Evolutionary conservation across 2,113 vertebrate species (phyloP), one percentile per base, ranked within the genome.

Genomic region (Osmerus mordax): DNA sequence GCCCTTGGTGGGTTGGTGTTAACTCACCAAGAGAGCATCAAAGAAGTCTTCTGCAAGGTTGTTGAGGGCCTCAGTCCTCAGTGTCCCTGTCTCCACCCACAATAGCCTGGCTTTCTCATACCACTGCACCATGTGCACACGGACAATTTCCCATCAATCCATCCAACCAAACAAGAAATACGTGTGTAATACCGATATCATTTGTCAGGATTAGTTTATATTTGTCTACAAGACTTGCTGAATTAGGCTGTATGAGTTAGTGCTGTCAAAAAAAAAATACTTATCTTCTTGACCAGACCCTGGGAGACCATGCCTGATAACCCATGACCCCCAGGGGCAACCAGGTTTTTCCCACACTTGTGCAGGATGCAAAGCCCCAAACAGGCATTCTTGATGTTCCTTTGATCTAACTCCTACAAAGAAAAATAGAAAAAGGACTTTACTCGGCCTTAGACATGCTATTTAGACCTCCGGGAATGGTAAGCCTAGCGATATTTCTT

Each of bases 231-330:
- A 2, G 41, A 47, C 41, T 12, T 1, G 41, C 41, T 47, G 41
- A 47, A 47, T 47, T 47, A 47, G 9, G 7, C 41, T 11, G 9
- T 47, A 47, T 47, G 41, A 47, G 41, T 47, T 47, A 47, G 41
- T 47, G 41, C 41, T 11, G 41, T 47, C 25, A 9, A 7, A 12
- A 7, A 12, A 36, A 36, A 52, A 78, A 84, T 89, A 96, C 97
- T 96, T 93, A 99, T 98, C 97, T 93, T 98, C 87, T 91, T 89
- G 65, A 96, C 79, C 84, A 98, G 89, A 14, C 93, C 95, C 5
- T 93, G 90, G 60, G 88, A 88, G 62, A 96, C 89, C 86, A 96
- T 83, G 53, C 86, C 87, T 73, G 76, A 41, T 21, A 97, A 75
- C n/a, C 95, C 95, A 71, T 84, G 80, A 82, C 90, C 90, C 71